phyloP scores from a whole-genome alignment of 1,140 invertebrate species.

The Lordiphosa stackelbergi region DNA sequence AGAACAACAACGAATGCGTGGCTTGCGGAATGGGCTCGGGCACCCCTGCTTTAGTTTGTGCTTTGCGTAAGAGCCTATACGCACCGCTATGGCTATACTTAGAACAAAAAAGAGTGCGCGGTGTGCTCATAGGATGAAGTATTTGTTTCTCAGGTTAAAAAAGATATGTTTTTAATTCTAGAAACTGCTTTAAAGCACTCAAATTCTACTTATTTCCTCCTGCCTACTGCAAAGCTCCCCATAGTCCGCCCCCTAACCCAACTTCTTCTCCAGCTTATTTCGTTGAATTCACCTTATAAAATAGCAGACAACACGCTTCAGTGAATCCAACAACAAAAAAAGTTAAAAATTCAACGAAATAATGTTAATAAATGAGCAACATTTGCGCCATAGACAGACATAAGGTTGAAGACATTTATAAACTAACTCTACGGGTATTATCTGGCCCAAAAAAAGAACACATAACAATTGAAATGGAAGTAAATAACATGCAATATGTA shows the following conservation, averaged over 20 bases:
- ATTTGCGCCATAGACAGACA: conserved; percentile 35
- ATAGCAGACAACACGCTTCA: conserved; percentile 44
- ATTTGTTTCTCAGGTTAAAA: no score
- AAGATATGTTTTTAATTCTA: no score
- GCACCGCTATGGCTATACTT: no score
- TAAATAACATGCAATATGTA: conserved; percentile 55
- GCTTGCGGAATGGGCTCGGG: no score
- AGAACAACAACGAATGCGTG: no score
- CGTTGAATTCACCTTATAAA: conserved; percentile 2
- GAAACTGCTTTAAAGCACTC: no score
- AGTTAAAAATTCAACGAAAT: background rate
- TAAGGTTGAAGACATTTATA: conserved; percentile 17
- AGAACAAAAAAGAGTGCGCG: no score
- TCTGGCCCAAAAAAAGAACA: background rate
- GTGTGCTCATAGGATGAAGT: no score
- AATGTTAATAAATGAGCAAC: conserved; percentile 20
- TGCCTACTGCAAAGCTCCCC: no score
- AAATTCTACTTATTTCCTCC: no score
- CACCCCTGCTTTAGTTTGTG: no score
- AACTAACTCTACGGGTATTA: background rate
- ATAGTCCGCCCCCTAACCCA: background rate
- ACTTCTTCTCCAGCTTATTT: conserved; percentile 3
- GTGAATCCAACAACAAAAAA: conserved; percentile 15
- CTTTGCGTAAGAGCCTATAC: no score
- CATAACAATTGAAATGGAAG: background rate